Percentiles rank a stretch among this genome's conserved stretches.
phyloP scores from a whole-genome alignment of 92 coral and sea anemone species.

The Metridium senile region DNA sequence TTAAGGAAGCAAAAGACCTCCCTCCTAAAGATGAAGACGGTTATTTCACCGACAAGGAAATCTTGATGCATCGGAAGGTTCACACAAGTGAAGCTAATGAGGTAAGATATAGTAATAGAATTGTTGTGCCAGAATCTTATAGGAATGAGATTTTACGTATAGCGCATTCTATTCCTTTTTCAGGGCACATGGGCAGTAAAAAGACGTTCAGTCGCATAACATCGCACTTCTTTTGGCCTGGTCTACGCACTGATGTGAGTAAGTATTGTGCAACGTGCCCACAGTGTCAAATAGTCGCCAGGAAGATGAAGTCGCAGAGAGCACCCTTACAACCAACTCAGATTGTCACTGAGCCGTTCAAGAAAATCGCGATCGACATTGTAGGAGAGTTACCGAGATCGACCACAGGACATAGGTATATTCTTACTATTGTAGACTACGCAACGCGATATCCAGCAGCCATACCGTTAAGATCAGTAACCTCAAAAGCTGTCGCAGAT shows the following conservation, averaged over 20 bases:
- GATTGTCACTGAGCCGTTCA: conserved; percentile 40
- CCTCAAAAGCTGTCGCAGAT: conserved; percentile 41
- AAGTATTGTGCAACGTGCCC: too few species aligned
- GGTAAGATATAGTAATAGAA: conserved; percentile 1
- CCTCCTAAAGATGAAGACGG: conserved; percentile 61
- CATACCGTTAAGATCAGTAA: conserved; percentile 31
- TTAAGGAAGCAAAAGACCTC: neutral
- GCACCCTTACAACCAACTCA: conserved; percentile 36
- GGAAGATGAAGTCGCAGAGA: conserved; percentile 25
- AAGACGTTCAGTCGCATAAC: conserved; percentile 36
- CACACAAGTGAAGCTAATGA: neutral
- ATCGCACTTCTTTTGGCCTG: conserved; percentile 46
- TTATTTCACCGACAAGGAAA: conserved; percentile 42
- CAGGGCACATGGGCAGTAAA: conserved; percentile 49
- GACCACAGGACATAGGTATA: conserved; percentile 35
- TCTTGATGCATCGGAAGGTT: conserved; percentile 23
- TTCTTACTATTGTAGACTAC: conserved; percentile 46
- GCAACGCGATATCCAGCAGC: conserved; percentile 58
- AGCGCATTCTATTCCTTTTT: conserved; percentile 45
- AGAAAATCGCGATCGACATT: conserved; percentile 43
- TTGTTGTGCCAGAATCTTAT: conserved; percentile 35
- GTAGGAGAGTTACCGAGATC: conserved; percentile 56
- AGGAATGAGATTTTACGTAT: conserved; percentile 34
- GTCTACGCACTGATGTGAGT: conserved; percentile 14
- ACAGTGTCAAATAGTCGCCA: conserved; percentile 53